Evolutionary conservation across 2,888 invertebrate species (phyloP).

Genomic region (Zygothrica quintamaculata): DNA sequence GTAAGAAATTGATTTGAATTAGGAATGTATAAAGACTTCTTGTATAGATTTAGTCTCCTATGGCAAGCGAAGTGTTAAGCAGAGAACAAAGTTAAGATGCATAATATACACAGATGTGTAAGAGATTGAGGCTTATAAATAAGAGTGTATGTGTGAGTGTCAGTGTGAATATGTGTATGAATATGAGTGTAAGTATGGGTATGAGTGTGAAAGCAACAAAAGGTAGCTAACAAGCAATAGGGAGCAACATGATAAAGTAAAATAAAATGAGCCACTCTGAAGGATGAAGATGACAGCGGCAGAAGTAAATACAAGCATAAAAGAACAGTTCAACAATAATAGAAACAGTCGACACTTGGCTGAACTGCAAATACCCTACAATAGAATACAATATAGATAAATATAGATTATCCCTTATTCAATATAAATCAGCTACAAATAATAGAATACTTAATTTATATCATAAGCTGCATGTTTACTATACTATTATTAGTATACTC

Average conservation of each 20-base stretch:
- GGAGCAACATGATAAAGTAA: slow-evolving; percentile 45
- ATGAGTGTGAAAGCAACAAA: slow-evolving; percentile 28
- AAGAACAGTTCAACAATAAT: slow-evolving; percentile 5
- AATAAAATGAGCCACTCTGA: slow-evolving; percentile 55
- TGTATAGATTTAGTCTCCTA: too few relatives aligned
- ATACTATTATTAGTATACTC: too few relatives aligned
- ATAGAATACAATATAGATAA: too few relatives aligned
- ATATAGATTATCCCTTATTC: too few relatives aligned
- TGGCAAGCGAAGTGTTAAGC: slow-evolving; percentile 29
- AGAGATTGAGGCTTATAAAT: background rate
- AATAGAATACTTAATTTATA: too few relatives aligned
- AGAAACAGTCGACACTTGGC: background rate
- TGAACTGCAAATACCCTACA: background rate
- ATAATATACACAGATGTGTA: slow-evolving; percentile 33
- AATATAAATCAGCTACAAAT: too few relatives aligned
- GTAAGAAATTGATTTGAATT: too few relatives aligned
- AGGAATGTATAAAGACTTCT: too few relatives aligned
- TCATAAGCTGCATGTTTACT: too few relatives aligned
- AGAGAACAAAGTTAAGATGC: slow-evolving; percentile 38
- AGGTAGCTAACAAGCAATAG: slow-evolving; percentile 44
- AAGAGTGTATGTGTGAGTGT: slow-evolving; percentile 3
- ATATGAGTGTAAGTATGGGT: background rate
- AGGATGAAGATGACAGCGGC: slow-evolving; percentile 17
- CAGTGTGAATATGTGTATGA: background rate
- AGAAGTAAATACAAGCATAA: slow-evolving; percentile 9